A percentile compares a stretch with the other conserved stretches of the same genome.
Conservation (phyloP, 2,888 invertebrate species). For the Leptinotarsa tumamoca region DNA sequence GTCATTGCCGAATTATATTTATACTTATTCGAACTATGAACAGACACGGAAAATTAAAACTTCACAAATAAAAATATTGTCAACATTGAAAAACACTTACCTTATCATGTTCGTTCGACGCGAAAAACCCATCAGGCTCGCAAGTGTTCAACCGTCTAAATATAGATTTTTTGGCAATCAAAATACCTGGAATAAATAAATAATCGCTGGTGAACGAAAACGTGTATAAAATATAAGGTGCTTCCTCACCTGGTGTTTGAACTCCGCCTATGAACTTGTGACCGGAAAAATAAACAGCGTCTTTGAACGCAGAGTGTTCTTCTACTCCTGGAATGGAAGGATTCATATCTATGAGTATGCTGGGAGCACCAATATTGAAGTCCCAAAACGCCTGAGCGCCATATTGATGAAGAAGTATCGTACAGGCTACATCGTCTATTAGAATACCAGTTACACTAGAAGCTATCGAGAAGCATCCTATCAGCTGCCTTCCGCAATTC, state of each 20-base stretch:
- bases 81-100: slow-evolving; percentile 47
- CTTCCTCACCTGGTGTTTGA: slow-evolving; percentile 77
- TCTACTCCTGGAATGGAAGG: slow-evolving; percentile 79
- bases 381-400: slow-evolving; percentile 92
- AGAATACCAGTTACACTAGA: slow-evolving; percentile 74
- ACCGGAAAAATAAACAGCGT: slow-evolving; percentile 89
- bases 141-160: slow-evolving; percentile 66
- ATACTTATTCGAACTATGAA: not conserved
- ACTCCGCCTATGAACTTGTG: slow-evolving; percentile 94
- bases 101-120: slow-evolving; percentile 62
- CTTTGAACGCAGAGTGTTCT: slow-evolving; percentile 79
- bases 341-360: slow-evolving; percentile 86
- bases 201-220: slow-evolving; percentile 17
- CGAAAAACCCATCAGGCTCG: slow-evolving; percentile 63
- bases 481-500: slow-evolving; percentile 74
- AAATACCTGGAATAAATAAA: slow-evolving; percentile 67
- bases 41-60: not conserved
- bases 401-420: slow-evolving; percentile 82
- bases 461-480: slow-evolving; percentile 80
- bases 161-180: slow-evolving; percentile 74
- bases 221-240: not conserved
- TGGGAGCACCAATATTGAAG: slow-evolving; percentile 87
- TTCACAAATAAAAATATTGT: not conserved
- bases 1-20: no score
- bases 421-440: slow-evolving; percentile 85